Evolutionary conservation across 92 coral and sea anemone genomes (phyloP).

Genomic region (Parazoanthus darwini): DNA sequence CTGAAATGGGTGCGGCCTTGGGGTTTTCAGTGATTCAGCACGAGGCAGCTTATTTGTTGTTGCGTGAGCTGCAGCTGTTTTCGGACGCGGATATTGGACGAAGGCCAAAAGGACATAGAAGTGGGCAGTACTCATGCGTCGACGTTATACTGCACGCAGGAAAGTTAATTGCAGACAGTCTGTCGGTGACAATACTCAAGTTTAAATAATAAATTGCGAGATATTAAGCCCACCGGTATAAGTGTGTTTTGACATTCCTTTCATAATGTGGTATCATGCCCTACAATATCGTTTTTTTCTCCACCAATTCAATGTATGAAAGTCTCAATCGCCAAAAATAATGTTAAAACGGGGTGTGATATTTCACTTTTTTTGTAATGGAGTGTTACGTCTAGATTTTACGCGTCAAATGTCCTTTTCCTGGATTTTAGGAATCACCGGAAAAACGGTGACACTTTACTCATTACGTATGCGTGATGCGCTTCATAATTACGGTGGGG

Average conservation of each 20-base stretch:
- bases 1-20: neutral
- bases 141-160: neutral
- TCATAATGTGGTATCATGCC: neutral
- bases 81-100: conserved; percentile 11
- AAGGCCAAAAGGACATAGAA: conserved; percentile 4
- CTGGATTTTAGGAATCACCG: neutral
- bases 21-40: neutral
- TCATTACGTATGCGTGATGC: conserved; percentile 28
- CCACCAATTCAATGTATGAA: neutral
- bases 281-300: neutral
- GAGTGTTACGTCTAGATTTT: neutral
- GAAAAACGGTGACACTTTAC: neutral
- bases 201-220: neutral
- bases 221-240: neutral
- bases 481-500: neutral
- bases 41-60: neutral
- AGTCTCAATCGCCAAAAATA: neutral
- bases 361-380: neutral
- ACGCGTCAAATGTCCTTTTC: neutral
- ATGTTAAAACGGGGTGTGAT: neutral
- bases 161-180: conserved; percentile 24
- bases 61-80: conserved; percentile 26
- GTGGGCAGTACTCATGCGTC: conserved; percentile 16
- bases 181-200: conserved; percentile 22
- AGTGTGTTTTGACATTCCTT: neutral